Base-by-base conservation (phyloP, 2,113 vertebrate genomes). In the Cairina moschata region DNA sequence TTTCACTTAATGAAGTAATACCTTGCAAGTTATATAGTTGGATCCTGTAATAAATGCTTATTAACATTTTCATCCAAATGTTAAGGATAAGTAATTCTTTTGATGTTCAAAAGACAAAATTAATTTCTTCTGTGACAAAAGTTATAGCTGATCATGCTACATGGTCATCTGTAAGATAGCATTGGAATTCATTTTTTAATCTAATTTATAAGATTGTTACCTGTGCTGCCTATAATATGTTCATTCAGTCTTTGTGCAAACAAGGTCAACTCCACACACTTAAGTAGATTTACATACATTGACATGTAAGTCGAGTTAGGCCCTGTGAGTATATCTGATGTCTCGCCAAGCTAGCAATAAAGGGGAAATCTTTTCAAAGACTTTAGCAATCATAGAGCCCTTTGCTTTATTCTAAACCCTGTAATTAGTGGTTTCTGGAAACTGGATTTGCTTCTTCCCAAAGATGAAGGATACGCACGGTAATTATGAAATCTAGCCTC, bases 351-450 rank as follows among this genome's bases (percentile, higher is more conserved):
- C 0, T 16, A 72, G 79, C 83, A 91, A n/a, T 63, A 63, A 71
- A 93, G 83, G 88, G 82, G 72, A 63, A 67, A 86, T 52, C 42
- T 88, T 83, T 90, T 83, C 79, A 80, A 96, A 93, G 85, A 8
- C 88, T 95, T 67, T 1, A 90, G 83, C 68, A 90, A n/a, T 81
- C 73, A 55, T 34, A 0, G 68, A 90, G 76, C 66, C 80, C 86
- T 58, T 52, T 86, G 66, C 86, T 94, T 91, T 78, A 38, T 93
- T 95, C 86, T 87, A n/a, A 84, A 58, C 93, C 86, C 83, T 90
- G 34, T 86, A 75, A 96, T 96, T 93, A 95, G 90, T 90, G 92
- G 88, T 89, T 94, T 75, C 76, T 94, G 58, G 69, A 86, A 94
- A 90, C 90, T 92, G 95, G 93, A 95, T 95, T 96, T 94, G 52